These are phyloP conservation scores for Gryon sp. DNA, from an alignment of 1,140 invertebrate species.

Conservation along the genomic window DNA sequence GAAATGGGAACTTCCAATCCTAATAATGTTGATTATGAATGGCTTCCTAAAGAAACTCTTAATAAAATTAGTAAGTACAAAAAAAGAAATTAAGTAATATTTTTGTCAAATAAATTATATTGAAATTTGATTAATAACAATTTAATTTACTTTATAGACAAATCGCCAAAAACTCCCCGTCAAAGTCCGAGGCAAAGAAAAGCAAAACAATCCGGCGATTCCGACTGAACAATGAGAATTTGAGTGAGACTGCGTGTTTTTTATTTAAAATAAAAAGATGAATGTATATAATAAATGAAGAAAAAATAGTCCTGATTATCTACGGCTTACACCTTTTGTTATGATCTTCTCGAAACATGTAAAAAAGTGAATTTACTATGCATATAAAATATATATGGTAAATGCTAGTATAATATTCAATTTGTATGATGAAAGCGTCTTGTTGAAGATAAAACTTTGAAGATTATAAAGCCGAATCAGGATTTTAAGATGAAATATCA, in stretches of 20 bases:
- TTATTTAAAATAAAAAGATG: conserved; percentile 18
- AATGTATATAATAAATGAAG: conserved; percentile 42
- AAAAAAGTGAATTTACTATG: too few species aligned
- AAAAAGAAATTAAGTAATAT: too few species aligned
- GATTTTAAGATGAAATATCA: too few species aligned
- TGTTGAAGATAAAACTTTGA: too few species aligned
- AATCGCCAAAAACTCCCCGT: conserved; percentile 77
- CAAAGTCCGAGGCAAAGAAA: conserved; percentile 87
- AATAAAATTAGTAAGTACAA: conserved; percentile 88
- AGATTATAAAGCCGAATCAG: too few species aligned
- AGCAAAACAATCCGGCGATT: conserved; percentile 84
- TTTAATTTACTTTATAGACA: conserved; percentile 65
- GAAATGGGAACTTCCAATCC: conserved; percentile 92
- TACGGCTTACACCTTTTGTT: conserved; percentile 15
- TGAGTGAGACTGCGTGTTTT: conserved; percentile 23
- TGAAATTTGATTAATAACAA: conserved; percentile 21
- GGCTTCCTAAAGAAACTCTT: conserved; percentile 95
- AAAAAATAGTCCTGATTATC: conserved; percentile 23
- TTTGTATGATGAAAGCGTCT: too few species aligned
- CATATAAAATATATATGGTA: too few species aligned
- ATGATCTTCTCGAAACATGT: background rate
- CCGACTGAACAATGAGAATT: conserved; percentile 81
- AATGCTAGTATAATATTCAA: too few species aligned
- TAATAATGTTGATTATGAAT: conserved; percentile 97
- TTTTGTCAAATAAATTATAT: too few species aligned